Conservation (phyloP, 2,888 invertebrate genomes). For the Lapara coniferarum region DNA sequence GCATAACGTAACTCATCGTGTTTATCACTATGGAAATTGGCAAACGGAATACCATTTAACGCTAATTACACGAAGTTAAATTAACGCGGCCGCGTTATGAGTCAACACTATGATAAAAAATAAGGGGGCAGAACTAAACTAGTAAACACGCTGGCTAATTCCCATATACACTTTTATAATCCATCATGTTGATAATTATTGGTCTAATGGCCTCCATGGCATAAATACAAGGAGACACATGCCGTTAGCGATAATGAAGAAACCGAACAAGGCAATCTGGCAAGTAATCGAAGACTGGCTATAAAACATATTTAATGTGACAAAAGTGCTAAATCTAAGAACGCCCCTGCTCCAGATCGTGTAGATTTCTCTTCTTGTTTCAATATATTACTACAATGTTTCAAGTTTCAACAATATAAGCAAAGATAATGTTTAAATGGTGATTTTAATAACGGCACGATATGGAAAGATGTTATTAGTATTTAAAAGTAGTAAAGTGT, state of each 20-base stretch:
- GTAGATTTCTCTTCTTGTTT: not conserved
- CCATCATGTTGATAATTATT: conserved; percentile 10
- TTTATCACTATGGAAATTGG: too few species aligned
- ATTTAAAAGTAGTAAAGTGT: too few species aligned
- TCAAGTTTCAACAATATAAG: too few species aligned
- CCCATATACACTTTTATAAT: not conserved
- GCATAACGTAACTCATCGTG: too few species aligned
- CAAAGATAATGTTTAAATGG: too few species aligned
- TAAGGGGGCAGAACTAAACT: too few species aligned
- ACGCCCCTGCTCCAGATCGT: not conserved
- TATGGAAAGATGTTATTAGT: too few species aligned
- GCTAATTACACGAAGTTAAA: too few species aligned
- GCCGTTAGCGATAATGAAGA: not conserved
- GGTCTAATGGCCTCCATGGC: not conserved
- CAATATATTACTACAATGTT: not conserved
- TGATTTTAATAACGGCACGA: too few species aligned
- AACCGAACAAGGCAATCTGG: conserved; percentile 14
- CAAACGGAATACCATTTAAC: too few species aligned
- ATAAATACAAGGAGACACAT: not conserved
- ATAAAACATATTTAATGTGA: conserved; percentile 8
- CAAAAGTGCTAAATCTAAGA: not conserved
- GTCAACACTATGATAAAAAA: too few species aligned
- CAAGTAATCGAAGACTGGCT: conserved; percentile 1
- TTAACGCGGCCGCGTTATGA: too few species aligned
- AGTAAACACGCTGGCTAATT: conserved; percentile 1